Evolutionary conservation across 2,113 vertebrate species (phyloP), one percentile per base, ranked within the genome.

Genomic region (Stigmatopora nigra): DNA sequence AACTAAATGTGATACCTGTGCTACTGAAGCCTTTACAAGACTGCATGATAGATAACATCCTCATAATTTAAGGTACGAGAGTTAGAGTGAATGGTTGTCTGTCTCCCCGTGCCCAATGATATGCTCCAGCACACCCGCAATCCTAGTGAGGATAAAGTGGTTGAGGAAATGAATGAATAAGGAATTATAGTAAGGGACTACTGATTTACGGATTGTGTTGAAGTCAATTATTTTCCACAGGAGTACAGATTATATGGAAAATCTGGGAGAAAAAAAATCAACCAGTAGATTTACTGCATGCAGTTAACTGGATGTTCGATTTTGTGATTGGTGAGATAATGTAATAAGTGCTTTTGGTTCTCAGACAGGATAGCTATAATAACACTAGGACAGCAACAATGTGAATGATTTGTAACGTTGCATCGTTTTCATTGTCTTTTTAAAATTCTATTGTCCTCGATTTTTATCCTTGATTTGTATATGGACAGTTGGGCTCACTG

Each of bases 351-450:
- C 73, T 19, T 75, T 76, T 1, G 65, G 71, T 76, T 81, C 45
- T 17, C 19, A 70, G 53, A 70, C 52, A 68, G 0, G 20, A 14
- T 3, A 15, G 63, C 70, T 72, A 75, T 74, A 70, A 72, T 83
- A 67, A 82, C 62, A 72, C 53, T 2, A 0, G 13, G 35, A 17
- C 15, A 31, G 20, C 16, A 13, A 61, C 51, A 58, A 15, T 49
- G 64, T 48, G 36, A 48, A 58, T 64, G 60, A 69, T 63, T 10
- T 68, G 15, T 49, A 68, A 31, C 22, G 22, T 20, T 11, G 13
- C 7, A 20, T 57, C 41, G 48, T 46, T 49, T 68, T 65, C 47
- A 31, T 31, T 31, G 25, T 31, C 1, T 31, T 31, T 55, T 55
- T 55, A 4, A 46, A 20, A 19, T 38, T 56, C 47, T 55, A 12